Percentiles rank a stretch among this genome's conserved stretches.
These are phyloP conservation scores for Polypedilum vanderplanki DNA, from an alignment of 1,140 invertebrate genomes.

Conservation along the genomic window DNA sequence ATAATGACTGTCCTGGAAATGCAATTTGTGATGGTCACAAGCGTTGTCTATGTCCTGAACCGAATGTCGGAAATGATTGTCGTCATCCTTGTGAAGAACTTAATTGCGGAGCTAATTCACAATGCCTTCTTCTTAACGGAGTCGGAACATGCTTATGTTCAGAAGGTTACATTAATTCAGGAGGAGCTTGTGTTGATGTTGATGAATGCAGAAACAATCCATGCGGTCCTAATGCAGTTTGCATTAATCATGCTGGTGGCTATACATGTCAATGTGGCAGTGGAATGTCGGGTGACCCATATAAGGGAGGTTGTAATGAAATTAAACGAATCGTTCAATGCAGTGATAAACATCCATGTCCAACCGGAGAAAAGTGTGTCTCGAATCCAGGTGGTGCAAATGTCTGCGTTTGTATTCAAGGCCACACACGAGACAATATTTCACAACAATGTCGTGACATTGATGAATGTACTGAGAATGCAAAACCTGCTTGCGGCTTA, in stretches of 20 bases:
- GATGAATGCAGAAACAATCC: constrained; percentile 71
- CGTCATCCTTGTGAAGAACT: constrained; percentile 85
- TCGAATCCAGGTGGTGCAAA: constrained; percentile 64
- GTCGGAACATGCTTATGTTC: constrained; percentile 76
- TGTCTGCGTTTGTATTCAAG: constrained; percentile 81
- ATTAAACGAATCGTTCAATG: constrained; percentile 56
- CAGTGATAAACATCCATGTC: constrained; percentile 66
- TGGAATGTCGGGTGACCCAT: constrained; percentile 62
- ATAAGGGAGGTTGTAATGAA: constrained; percentile 61
- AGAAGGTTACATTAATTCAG: constrained; percentile 64
- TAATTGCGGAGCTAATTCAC: constrained; percentile 77
- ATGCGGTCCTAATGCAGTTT: constrained; percentile 74
- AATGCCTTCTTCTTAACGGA: constrained; percentile 79
- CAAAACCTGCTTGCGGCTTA: constrained; percentile 70
- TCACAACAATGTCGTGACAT: constrained; percentile 74
- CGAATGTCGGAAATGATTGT: constrained; percentile 84
- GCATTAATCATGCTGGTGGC: constrained; percentile 77
- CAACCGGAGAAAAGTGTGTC: constrained; percentile 75
- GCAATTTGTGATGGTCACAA: constrained; percentile 70
- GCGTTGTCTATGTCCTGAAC: constrained; percentile 79
- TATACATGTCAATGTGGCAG: constrained; percentile 83
- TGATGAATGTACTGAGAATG: constrained; percentile 75
- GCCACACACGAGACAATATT: constrained; percentile 65
- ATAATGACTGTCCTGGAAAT: constrained; percentile 81
- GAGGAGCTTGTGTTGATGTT: constrained; percentile 75